A percentile compares a stretch with the other conserved stretches of the same genome.
These are phyloP conservation scores for Abrostola triplasia DNA, from an alignment of 2,888 invertebrate genomes.

Conservation along the genomic window DNA sequence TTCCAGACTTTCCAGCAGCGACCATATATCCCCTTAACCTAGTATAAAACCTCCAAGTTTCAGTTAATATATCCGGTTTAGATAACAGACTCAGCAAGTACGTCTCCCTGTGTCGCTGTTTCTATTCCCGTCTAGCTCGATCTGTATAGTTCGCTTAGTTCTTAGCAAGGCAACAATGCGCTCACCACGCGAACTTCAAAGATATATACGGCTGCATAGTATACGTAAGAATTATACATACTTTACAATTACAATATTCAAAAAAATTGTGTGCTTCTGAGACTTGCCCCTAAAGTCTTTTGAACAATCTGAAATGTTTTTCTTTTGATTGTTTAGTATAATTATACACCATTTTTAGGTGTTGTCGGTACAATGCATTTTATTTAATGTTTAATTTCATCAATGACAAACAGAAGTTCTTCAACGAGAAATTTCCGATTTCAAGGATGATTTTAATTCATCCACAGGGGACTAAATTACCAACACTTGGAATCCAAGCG, in stretches of 20 bases:
- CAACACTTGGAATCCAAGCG: slow-evolving; percentile 9
- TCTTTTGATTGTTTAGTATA: too few relatives aligned
- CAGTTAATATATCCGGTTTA: slow-evolving; percentile 59
- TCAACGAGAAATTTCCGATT: too few relatives aligned
- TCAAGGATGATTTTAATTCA: not conserved
- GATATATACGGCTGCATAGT: slow-evolving; percentile 32
- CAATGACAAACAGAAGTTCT: too few relatives aligned
- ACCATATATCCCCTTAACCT: slow-evolving; percentile 14
- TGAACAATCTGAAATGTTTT: too few relatives aligned
- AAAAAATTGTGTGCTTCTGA: too few relatives aligned
- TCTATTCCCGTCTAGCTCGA: slow-evolving; percentile 64
- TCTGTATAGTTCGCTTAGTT: slow-evolving; percentile 47
- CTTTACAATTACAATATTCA: too few relatives aligned
- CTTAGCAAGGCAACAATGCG: slow-evolving; percentile 49
- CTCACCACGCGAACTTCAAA: slow-evolving; percentile 36
- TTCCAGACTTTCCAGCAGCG: not conserved
- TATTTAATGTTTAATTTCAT: too few relatives aligned
- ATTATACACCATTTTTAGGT: too few relatives aligned
- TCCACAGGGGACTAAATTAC: not conserved
- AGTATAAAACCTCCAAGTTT: slow-evolving; percentile 36
- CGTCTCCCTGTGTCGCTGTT: slow-evolving; percentile 61
- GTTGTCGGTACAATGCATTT: too few relatives aligned
- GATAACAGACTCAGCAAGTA: slow-evolving; percentile 66
- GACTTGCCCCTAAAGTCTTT: too few relatives aligned
- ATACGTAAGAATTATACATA: slow-evolving; percentile 18